Base-by-base conservation (phyloP, 2,888 invertebrate species). In the Dasysyrphus tricinctus region DNA sequence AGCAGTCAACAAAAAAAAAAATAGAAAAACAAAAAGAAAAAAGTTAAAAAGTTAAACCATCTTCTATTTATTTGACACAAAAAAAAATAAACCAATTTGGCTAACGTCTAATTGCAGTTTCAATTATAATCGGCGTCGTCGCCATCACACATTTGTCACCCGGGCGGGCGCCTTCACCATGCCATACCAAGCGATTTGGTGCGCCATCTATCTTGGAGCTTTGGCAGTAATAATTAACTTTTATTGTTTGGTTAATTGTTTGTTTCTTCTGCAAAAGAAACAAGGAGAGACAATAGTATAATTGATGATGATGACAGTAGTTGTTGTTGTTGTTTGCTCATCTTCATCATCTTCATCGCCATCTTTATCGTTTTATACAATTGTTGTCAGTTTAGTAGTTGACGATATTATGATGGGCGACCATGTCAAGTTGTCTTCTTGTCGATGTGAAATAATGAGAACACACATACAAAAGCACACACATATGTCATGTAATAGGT, bases 181-280 rank as follows among this genome's bases (percentile, higher is more conserved):
- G 54, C 74, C 74, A 79, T 78, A 44, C 69, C 54, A 80, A 74
- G 67, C 47, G 47, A 76, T 67, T 76, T 76, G 34, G 49, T 59
- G 44, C 82, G 82, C 78, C 73, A 78, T 73, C 78, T 82, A 78
- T 73, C 78, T 59, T 19, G 39, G 19, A 85, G 81, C 81, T 85
- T 81, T 77, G 57, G 81, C 56, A 74, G 81, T 77, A 85, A 69
- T 69, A 69, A 85, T 85, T 85, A 85, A 85, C 85, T 85, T 85
- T 85, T 85, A 85, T 81, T 85, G 85, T 85, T 85, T 78, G 77
- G 74, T 81, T 85, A 85, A 81, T 85, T 85, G 85, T 85, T 85
- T 85, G 81, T 85, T 85, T 81, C 77, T 70, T 78, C 63, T 85
- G 73, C 81, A 39, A 57, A 57, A 63, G 69, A 24, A 74, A 42